Evolutionary conservation across 2,888 invertebrate genomes (phyloP), one percentile per base, ranked within the genome.

Genomic region (Tenthredo amoena): DNA sequence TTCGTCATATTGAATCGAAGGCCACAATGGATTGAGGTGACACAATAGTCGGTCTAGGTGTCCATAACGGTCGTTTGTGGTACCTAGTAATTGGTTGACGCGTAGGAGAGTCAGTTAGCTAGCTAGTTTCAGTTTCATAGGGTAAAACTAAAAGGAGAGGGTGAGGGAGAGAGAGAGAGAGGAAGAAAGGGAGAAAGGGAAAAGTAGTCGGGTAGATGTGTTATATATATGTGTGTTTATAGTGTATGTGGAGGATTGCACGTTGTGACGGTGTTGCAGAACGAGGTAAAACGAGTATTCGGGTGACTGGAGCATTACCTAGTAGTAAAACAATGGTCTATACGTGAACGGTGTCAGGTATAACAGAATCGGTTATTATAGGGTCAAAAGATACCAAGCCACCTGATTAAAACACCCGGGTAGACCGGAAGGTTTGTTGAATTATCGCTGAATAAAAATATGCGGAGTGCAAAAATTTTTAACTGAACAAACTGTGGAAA

Each of bases 361-460:
- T 40, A 47, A 43, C n/a, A 43, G 18, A 18, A n/a, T 18, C 21
- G 31, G 37, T 2, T 81, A 37, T 62, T 3, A 40, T 9, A 18
- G 21, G 83, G 83, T 68, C 83, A 68, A 83, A 68, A 83, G 83
- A 68, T 83, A 4, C 43, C 15, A 43, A 34, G 43, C 50, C 68
- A 34, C 21, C 47, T 83, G 68, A 83, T 83, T 83, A 83, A 83
- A 83, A 83, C 68, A 83, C 83, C 47, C 83, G 83, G 68, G 43
- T 83, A 68, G 31, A 83, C 21, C 83, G 43, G 68, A 68, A 83
- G 82, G 82, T 82, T 65, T 65, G 82, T 82, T 62, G 82, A 82
- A 82, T 82, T 82, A 82, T 82, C 37, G 62, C 62, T 37, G 82
- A 82, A 65, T 82, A 65, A 82, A 82, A 82, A 82, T 82, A 82